Base-by-base conservation (phyloP, 2,797 vertebrate species). In the Macropus fuliginosus region DNA sequence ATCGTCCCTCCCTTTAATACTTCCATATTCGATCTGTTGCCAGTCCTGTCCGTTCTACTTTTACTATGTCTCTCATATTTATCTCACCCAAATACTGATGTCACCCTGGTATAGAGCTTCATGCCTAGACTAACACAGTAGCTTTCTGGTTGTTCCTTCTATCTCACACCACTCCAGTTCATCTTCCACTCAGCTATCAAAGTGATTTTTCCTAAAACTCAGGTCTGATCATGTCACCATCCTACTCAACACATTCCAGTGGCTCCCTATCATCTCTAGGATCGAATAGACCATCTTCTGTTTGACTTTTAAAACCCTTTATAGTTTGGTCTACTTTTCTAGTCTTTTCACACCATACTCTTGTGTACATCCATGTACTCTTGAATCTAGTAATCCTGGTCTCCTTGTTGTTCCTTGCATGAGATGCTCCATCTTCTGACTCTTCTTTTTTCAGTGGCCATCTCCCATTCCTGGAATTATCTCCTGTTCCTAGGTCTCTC, bases 171-270 rank as follows among this genome's bases (percentile, higher is more conserved):
- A 28, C 24, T 90, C 34, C n/a, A 95, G 54, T 21, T 11, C n/a
- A 55, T 55, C 87, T n/a, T 94, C n/a, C n/a, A 90, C 14, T 57
- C 50, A 92, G 62, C 9, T 89, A 59, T 11, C n/a, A 62, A 21
- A 94, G 2, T 92, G 50, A 59, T 28, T 57, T 56, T 95, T 87
- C 87, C 34, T 92, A 92, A 94, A 91, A n/a, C 56, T 46, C 18
- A 92, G 56, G 31, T 94, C 91, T 81, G 89, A 56, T 94, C n/a
- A 56, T 95, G 95, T 98, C 34, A 95, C 74, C 56, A 56, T 5
- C 16, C 34, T 90, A 10, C 24, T 95, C 81, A 89, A 59, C 55
- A 31, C 74, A 55, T 66, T 91, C 3, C 62, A 93, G 91, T 92
- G 57, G 4, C 16, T 14, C 6, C 8, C 28, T 93, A 91, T 91